A percentile compares a stretch with the other conserved stretches of the same genome.
phyloP scores from a whole-genome alignment of 2,888 invertebrate species.

The Unio pictorum region DNA sequence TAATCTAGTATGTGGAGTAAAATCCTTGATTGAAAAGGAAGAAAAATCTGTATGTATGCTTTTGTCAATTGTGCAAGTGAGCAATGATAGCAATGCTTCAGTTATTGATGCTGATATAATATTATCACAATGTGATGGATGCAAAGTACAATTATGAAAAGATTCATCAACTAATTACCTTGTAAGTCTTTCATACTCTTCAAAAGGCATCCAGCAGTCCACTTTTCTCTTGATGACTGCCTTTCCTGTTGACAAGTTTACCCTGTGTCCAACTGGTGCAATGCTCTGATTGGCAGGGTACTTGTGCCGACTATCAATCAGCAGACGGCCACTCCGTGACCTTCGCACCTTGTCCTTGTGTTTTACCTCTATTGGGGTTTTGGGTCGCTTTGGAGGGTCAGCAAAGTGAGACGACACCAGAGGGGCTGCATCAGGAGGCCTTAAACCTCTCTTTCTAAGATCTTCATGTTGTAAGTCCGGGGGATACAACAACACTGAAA shows the following conservation, averaged over 20 bases:
- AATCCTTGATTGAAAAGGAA: too few relatives aligned
- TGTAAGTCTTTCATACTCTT: constrained; percentile 65
- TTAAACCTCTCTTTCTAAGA: constrained; percentile 29
- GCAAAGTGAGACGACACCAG: constrained; percentile 51
- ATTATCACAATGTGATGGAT: too few relatives aligned
- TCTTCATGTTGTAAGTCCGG: constrained; percentile 51
- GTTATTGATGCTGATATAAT: too few relatives aligned
- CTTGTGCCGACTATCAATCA: constrained; percentile 54
- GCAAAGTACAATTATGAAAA: neutral
- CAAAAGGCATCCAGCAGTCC: constrained; percentile 69
- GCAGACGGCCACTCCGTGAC: constrained; percentile 49
- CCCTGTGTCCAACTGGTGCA: constrained; percentile 42
- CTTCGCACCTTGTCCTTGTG: constrained; percentile 55
- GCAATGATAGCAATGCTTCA: too few relatives aligned
- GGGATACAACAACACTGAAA: constrained; percentile 63
- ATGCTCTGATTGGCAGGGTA: constrained; percentile 49
- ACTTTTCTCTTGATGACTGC: constrained; percentile 58
- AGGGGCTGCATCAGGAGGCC: constrained; percentile 48
- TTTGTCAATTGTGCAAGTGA: too few relatives aligned
- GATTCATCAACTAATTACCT: constrained; percentile 34
- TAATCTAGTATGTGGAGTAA: too few relatives aligned
- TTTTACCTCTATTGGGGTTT: constrained; percentile 52
- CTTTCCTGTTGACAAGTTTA: constrained; percentile 63
- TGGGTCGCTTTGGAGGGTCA: constrained; percentile 48
- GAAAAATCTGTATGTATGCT: too few relatives aligned